Base-by-base conservation (phyloP, 2,888 invertebrate genomes). In the Andrena bicolor region DNA sequence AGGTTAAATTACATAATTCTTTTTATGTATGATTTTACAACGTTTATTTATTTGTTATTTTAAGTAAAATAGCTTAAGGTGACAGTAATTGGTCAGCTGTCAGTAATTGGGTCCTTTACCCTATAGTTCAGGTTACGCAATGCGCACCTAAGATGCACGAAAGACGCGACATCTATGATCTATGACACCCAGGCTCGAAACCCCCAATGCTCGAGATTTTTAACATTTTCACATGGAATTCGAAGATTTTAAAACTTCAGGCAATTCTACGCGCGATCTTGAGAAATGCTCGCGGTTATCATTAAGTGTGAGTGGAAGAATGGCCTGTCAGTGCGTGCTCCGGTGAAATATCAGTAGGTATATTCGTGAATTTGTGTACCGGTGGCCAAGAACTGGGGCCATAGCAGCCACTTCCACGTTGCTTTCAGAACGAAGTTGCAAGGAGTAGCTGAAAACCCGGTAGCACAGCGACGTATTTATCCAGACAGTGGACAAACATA, bases 401-500 rank as follows among this genome's bases (percentile, higher is more conserved):
- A 49, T 60, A 75, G 58, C 68, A 35, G 41, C 53, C 41, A 51
- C 20, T 10, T 63, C 35, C n/a, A 8, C 30, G 26, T 51, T 48
- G 63, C 28, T 48, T 60, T 41, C 16, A 73, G 70, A 73, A 78
- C 64, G 69, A 65, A 82, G 76, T 35, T 65, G 30, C 30, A 65
- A 76, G 48, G 60, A 72, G 56, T 77, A 71, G 35, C 35, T 72
- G 23, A 66, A 74, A 84, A 73, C 82, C 78, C 60, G 74, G 82
- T 80, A 68, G 75, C 75, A 35, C 32, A 26, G 51, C 79, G 60
- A 79, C 85, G 71, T 87, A 84, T 87, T 87, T 87, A 87, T 87
- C 86, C 87, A 87, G 87, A 87, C 87, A 80, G 79, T 81, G 66
- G 76, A 85, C 86, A 87, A 87, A 87, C 81, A 86, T 78, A 71